Conservation (phyloP, 2,888 invertebrate genomes). For the Embidobia sp. region DNA sequence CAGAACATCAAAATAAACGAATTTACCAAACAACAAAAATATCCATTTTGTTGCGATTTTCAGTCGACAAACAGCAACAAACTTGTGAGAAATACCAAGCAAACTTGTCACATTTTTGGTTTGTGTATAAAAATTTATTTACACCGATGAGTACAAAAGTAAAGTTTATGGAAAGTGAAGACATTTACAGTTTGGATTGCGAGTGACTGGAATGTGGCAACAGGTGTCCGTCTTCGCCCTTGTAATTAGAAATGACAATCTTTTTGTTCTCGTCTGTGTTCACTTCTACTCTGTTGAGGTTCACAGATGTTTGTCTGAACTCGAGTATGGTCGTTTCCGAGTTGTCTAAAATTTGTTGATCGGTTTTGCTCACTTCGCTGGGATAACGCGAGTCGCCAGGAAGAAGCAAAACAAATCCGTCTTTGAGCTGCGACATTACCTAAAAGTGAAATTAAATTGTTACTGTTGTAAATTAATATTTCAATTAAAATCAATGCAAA, state of each 20-base stretch:
- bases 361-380: slow-evolving; percentile 60
- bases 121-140: no score
- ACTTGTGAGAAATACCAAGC: no score
- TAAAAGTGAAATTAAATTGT: slow-evolving; percentile 80
- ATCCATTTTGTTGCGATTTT: no score
- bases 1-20: no score
- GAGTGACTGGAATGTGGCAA: neutral
- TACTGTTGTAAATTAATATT: no score
- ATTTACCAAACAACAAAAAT: no score
- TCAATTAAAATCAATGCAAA: neutral
- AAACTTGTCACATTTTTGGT: no score
- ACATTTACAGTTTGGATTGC: neutral
- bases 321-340: slow-evolving; percentile 69
- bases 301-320: slow-evolving; percentile 68
- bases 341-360: slow-evolving; percentile 68
- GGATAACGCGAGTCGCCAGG: slow-evolving; percentile 83
- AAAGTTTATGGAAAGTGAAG: neutral
- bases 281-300: slow-evolving; percentile 70
- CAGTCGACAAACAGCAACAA: no score
- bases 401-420: slow-evolving; percentile 84
- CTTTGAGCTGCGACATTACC: slow-evolving; percentile 82
- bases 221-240: slow-evolving; percentile 63
- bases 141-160: neutral
- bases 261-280: slow-evolving; percentile 58
- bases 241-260: slow-evolving; percentile 65